A percentile compares a stretch with the other conserved stretches of the same genome.
Conservation (phyloP, 2,113 vertebrate genomes). For the Narcine bancroftii region DNA sequence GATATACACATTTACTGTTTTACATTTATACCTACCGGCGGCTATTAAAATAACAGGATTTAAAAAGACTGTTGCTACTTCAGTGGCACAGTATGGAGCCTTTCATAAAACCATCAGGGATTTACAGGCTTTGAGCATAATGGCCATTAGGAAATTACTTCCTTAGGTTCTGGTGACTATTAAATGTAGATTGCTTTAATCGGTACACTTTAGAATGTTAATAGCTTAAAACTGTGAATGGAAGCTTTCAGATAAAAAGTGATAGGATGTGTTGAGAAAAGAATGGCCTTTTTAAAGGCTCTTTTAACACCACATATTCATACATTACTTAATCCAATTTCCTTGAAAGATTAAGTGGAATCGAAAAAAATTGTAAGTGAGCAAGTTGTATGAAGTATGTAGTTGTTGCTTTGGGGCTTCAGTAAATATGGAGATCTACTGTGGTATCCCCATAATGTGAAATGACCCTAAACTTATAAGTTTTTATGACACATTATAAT, state of each 20-base stretch:
- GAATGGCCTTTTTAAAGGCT: neutral
- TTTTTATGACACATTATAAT: too few relatives aligned
- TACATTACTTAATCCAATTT: too few relatives aligned
- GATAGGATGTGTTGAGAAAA: neutral
- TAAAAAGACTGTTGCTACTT: neutral
- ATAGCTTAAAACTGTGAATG: neutral
- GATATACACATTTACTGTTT: neutral
- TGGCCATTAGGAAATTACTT: neutral
- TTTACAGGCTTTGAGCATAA: neutral
- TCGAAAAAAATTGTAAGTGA: too few relatives aligned
- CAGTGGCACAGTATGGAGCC: neutral
- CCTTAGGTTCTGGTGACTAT: neutral
- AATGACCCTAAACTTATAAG: too few relatives aligned
- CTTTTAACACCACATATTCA: too few relatives aligned
- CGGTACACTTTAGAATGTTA: neutral
- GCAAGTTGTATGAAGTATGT: too few relatives aligned
- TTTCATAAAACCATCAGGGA: slow-evolving; percentile 2
- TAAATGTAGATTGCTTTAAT: slow-evolving; percentile 8
- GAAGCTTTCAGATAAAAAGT: neutral
- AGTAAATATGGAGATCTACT: too few relatives aligned
- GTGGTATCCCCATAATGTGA: too few relatives aligned
- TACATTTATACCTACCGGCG: neutral
- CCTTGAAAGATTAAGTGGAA: too few relatives aligned
- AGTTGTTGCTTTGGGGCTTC: too few relatives aligned
- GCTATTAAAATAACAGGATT: neutral